Evolutionary conservation across 2,888 invertebrate species (phyloP).

Genomic region (Hipparchia semele): DNA sequence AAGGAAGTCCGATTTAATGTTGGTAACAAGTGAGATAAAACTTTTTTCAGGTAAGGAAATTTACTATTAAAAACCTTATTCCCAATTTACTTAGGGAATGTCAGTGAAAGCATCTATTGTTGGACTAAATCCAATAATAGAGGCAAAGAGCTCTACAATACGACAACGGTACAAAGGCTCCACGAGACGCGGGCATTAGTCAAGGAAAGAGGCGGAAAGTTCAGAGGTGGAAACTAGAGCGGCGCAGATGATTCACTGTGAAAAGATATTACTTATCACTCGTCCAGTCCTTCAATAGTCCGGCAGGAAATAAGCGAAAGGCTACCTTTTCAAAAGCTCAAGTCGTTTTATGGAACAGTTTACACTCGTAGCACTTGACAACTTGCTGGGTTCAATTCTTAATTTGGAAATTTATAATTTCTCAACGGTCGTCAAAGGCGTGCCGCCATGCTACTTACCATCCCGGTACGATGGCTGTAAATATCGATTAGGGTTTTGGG

Average conservation of each 20-base stretch:
- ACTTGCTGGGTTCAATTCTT: no score
- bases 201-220: background rate
- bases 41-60: background rate
- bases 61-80: slow-evolving; percentile 6
- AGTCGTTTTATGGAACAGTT: no score
- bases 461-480: no score
- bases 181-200: background rate
- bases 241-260: background rate
- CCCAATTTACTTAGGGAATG: slow-evolving; percentile 11
- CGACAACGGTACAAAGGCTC: slow-evolving; percentile 1
- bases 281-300: background rate
- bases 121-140: slow-evolving; percentile 11
- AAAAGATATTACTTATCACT: background rate
- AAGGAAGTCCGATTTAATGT: no score
- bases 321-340: no score
- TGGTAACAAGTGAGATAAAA: background rate
- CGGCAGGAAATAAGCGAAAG: no score
- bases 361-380: no score
- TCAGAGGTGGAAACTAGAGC: background rate
- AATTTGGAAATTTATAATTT: no score
- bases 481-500: no score
- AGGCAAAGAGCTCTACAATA: slow-evolving; percentile 15
- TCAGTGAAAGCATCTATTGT: slow-evolving; percentile 6
- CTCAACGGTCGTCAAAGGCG: no score
- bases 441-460: no score